phyloP scores from a whole-genome alignment of 92 coral and sea anemone species.

The Zoanthus gigantus region DNA sequence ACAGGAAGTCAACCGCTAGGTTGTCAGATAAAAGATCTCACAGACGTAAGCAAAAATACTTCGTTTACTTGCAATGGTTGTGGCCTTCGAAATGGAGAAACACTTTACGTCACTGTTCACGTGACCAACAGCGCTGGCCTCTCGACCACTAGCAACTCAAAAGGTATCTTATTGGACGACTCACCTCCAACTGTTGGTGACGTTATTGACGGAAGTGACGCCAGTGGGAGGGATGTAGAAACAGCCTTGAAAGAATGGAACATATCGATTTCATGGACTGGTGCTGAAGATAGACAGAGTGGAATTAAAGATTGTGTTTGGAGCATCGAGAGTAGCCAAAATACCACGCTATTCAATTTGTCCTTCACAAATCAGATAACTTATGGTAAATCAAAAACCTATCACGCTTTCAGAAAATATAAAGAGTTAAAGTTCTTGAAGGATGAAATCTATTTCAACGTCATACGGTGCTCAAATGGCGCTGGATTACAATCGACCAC shows the following conservation, averaged over 20 bases:
- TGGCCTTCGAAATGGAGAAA: slow-evolving; percentile 45
- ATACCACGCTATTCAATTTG: slow-evolving; percentile 33
- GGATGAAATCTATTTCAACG: slow-evolving; percentile 26
- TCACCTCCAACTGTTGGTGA: slow-evolving; percentile 85
- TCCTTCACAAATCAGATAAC: slow-evolving; percentile 45
- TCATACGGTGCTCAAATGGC: slow-evolving; percentile 60
- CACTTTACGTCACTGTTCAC: slow-evolving; percentile 57
- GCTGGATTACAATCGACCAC: slow-evolving; percentile 61
- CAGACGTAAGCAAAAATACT: slow-evolving; percentile 46
- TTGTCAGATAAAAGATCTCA: slow-evolving; percentile 74
- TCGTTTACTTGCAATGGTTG: slow-evolving; percentile 46
- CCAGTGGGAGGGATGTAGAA: slow-evolving; percentile 70
- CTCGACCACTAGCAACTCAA: slow-evolving; percentile 73
- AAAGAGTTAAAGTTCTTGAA: not conserved
- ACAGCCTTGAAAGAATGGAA: slow-evolving; percentile 77
- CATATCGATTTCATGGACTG: slow-evolving; percentile 84
- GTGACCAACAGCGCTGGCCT: slow-evolving; percentile 83
- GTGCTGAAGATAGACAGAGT: slow-evolving; percentile 87
- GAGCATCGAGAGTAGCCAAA: slow-evolving; percentile 65
- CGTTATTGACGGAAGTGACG: slow-evolving; percentile 84
- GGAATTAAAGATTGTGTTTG: slow-evolving; percentile 77
- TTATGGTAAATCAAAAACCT: slow-evolving; percentile 60
- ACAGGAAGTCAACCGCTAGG: slow-evolving; percentile 68
- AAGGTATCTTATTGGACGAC: slow-evolving; percentile 85
- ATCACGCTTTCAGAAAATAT: slow-evolving; percentile 60